A percentile compares a stretch with the other conserved stretches of the same genome.
These are phyloP conservation scores for Sigmodon hispidus DNA, from an alignment of 2,113 vertebrate species.

Conservation along the genomic window DNA sequence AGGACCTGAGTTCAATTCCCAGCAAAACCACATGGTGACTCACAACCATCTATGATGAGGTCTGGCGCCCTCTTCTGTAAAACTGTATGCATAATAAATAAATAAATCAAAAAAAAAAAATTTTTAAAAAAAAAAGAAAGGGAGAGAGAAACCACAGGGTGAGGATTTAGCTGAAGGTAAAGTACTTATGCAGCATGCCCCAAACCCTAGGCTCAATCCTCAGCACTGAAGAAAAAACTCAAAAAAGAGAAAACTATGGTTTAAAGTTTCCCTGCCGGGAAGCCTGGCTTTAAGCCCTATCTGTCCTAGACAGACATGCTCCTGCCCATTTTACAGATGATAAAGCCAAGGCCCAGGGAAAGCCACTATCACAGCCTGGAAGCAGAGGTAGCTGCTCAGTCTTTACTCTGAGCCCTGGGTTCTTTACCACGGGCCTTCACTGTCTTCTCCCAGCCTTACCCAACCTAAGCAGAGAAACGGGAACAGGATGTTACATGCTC, in stretches of 20 bases:
- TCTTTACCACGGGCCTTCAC: background rate
- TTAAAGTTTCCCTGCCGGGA: background rate
- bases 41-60: too few species aligned
- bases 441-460: background rate
- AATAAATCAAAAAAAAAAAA: too few species aligned
- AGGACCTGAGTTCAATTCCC: too few species aligned
- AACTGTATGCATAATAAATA: too few species aligned
- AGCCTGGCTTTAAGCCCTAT: background rate
- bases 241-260: background rate
- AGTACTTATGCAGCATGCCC: background rate
- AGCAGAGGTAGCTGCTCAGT: background rate
- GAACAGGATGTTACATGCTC: constrained; percentile 61
- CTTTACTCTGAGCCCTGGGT: background rate
- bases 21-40: too few species aligned
- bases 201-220: background rate
- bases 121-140: too few species aligned
- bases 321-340: constrained; percentile 15
- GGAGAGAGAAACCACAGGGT: background rate
- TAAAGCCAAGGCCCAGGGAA: background rate
- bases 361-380: background rate
- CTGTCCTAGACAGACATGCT: background rate
- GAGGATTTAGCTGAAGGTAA: background rate
- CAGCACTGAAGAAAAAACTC: background rate
- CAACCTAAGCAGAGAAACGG: background rate
- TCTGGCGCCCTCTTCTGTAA: too few species aligned